Evolutionary conservation across 2,888 invertebrate species (phyloP), one percentile per base, ranked within the genome.

Genomic region (Lomographa bimaculata): DNA sequence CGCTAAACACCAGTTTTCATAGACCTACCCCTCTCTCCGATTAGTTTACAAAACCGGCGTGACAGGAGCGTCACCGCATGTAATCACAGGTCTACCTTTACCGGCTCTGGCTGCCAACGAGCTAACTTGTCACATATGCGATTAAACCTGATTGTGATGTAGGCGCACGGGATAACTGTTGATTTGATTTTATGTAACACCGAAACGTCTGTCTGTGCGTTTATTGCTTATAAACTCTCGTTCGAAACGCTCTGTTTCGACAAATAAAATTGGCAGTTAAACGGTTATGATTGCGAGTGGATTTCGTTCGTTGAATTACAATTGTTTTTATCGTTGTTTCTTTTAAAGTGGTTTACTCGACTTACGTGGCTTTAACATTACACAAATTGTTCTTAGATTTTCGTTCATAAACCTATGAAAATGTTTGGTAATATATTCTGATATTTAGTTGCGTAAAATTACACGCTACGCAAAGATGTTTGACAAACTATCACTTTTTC

Each of bases 131-230:
- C 87, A 87, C 85, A 85, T 79, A 81, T 79, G 78, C 87, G 86
- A 86, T 86, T 86, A 85, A 84, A 75, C 79, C 76, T 85, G 85
- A 89, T 89, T 86, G 87, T 87, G 86, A 89, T 85, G 82, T 87
- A 87, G 86, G 84, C 86, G 73, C 77, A 69, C 79, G 65, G 87
- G 87, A 87, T 89, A 89, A 86, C 86, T 86, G 87, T 85, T 89
- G 86, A 89, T 89, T 89, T 86, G 87, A 87, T 89, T 89, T 89
- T 89, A 89, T 89, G 87, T 80, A 68, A 79, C 79, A 76, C 79
- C 84, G 72, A 81, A 85, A 82, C 84, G 86, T 87, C 87, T 87
- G 86, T 84, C 78, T 78, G 79, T 71, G 67, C 86, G 77, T 83
- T 84, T 85, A 87, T 84, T 79, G 87, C 79, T 76, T 82, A 78